Base-by-base conservation (phyloP, 1,140 invertebrate genomes). In the Ostrea denselamellosa region DNA sequence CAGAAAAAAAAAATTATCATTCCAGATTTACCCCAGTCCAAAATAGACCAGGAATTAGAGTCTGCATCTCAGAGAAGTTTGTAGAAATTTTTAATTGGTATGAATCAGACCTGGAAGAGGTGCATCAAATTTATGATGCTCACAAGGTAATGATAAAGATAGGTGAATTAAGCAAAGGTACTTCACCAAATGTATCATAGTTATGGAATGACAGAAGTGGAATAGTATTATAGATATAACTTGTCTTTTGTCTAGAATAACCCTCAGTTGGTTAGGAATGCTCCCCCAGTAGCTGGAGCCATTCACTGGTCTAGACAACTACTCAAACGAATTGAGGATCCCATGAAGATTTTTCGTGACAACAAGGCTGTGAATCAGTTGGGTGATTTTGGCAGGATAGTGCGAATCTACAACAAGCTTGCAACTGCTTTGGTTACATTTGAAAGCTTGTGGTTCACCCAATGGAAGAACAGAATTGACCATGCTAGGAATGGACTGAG, bases 11-110 rank as follows among this genome's bases (percentile, higher is more conserved):
- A 14, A 34, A 83, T 83, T 85, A 28, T 19, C 89, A 83, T 90
- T 25, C 9, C 62, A 94, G 94, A 87, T 93, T 94, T 88, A 83
- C 83, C 53, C 91, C 94, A 44, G 90, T 95, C 34, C 91, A 92
- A 81, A 92, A 90, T n/a, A 89, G 94, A 71, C 91, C 93, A 83
- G 93, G 93, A 19, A 91, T 94, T 7, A 88, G 93, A 85, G 91
- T 90, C 10, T 92, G 92, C 8, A 90, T 95, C 51, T 89, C 93
- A 51, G 94, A 95, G 83, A 94, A 95, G 86, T 95, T 93, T 93
- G 93, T 95, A 5, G 93, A 94, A 83, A 91, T 94, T 52, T 95
- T 95, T 86, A 94, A 92, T 85, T 93, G 92, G 92, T 95, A 94
- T 91, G 94, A 95, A 85, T 85, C 89, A 34, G 94, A 95, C 85